Conservation (phyloP, 2,113 vertebrate species). For the Zosterops japonicus region DNA sequence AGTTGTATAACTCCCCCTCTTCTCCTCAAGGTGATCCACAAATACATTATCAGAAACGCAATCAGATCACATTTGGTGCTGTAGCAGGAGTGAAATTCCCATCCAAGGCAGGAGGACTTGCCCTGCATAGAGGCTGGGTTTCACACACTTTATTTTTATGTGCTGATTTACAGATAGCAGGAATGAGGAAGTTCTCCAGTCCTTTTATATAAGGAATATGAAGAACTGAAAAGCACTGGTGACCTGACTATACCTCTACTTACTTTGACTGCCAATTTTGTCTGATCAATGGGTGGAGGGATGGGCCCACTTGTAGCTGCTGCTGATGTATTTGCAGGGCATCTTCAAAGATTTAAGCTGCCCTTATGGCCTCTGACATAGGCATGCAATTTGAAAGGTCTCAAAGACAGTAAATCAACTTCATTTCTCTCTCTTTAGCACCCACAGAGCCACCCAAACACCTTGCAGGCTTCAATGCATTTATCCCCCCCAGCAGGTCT, state of each 20-base stretch:
- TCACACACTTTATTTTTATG: constrained; percentile 51
- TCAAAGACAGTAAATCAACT: not conserved
- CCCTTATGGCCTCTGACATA: not conserved
- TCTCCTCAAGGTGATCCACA: constrained; percentile 59
- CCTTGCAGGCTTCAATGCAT: not conserved
- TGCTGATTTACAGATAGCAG: constrained; percentile 1
- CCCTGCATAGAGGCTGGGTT: not conserved
- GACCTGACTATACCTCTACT: not conserved
- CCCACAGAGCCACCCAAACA: not conserved
- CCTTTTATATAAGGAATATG: not conserved
- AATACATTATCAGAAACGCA: constrained; percentile 8
- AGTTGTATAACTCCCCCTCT: constrained; percentile 44
- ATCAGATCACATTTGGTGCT: not conserved
- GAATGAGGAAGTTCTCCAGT: not conserved
- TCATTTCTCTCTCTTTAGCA: not conserved
- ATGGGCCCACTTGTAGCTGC: not conserved
- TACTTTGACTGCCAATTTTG: not conserved
- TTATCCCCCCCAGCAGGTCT: not conserved
- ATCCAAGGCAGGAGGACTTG: constrained; percentile 4
- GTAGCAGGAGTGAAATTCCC: constrained; percentile 1
- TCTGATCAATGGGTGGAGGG: not conserved
- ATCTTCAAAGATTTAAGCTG: not conserved
- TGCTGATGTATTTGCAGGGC: not conserved
- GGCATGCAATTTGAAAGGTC: not conserved
- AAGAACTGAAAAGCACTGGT: not conserved